Base-by-base conservation (phyloP, 2,113 vertebrate genomes). In the Eurypyga helias region DNA sequence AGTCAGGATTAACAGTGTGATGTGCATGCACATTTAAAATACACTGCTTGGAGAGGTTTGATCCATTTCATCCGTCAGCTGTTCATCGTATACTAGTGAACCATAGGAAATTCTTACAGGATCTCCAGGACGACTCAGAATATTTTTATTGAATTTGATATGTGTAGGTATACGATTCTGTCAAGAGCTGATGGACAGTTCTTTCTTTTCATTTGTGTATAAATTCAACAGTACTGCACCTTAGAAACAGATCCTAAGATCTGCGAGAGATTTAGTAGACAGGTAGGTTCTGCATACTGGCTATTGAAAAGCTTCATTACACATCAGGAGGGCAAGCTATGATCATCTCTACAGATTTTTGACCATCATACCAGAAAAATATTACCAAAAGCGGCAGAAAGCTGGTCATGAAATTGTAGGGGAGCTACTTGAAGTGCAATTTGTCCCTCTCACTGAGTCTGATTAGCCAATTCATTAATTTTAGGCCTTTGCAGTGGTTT, bases 401-500 rank as follows among this genome's bases (percentile, higher is more conserved):
- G 54, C 33, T 93, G 55, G 23, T 48, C 18, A 26, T 60, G 76
- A 90, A 75, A 55, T 33, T 60, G 43, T 67, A 67, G 43, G 72
- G 33, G 31, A 83, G 34, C 54, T 83, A 25, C 77, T 93, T 79
- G 78, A 84, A 84, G 28, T 67, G 60, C 14, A 83, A 46, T 92
- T 93, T 95, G 43, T 83, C 60, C 71, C 83, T 83, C 70, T 83
- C n/a, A 36, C 46, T 0, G 2, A 43, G 15, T 51, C 76, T 55
- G 46, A 87, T 96, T 88, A 86, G n/a, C 11, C 1, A 4, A 31
- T 78, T 80, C 36, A 58, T 92, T 92, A 54, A 77, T 88, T 91
- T 94, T 91, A 84, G 70, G 19, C 38, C 19, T 75, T 82, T 91
- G 73, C 75, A 83, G 61, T 57, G n/a, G 17, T 89, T 96, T 91